Evolutionary conservation across 2,888 invertebrate genomes (phyloP).

Genomic region (Cancer borealis): DNA sequence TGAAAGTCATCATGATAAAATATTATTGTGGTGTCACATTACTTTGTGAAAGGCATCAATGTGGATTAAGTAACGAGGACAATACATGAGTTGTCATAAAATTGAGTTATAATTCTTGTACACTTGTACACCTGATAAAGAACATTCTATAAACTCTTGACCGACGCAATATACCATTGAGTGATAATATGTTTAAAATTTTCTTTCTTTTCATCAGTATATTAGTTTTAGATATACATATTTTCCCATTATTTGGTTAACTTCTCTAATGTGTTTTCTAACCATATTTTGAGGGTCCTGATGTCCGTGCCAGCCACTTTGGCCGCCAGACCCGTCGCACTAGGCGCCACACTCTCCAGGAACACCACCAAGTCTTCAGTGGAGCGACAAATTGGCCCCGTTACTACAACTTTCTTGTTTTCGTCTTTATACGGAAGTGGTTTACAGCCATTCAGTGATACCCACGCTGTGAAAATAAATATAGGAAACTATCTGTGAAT

Average conservation of each 20-base stretch:
- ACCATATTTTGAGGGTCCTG: conserved; percentile 32
- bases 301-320: not conserved
- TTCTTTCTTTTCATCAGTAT: too few species aligned
- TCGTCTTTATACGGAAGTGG: not conserved
- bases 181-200: too few species aligned
- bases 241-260: not conserved
- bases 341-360: not conserved
- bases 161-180: too few species aligned
- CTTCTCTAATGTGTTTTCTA: not conserved
- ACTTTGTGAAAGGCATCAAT: not conserved
- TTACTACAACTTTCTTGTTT: not conserved
- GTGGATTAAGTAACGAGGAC: not conserved
- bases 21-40: not conserved
- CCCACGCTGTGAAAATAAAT: conserved; percentile 1
- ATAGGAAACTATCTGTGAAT: not conserved
- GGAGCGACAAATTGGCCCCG: not conserved
- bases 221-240: too few species aligned
- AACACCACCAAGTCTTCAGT: conserved; percentile 21
- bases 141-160: too few species aligned
- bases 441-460: not conserved
- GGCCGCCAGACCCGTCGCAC: conserved; percentile 21
- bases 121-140: too few species aligned
- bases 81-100: too few species aligned
- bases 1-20: too few species aligned
- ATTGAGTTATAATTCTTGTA: too few species aligned